phyloP scores from a whole-genome alignment of 2,888 invertebrate species.

The Cylloceria caligata region DNA sequence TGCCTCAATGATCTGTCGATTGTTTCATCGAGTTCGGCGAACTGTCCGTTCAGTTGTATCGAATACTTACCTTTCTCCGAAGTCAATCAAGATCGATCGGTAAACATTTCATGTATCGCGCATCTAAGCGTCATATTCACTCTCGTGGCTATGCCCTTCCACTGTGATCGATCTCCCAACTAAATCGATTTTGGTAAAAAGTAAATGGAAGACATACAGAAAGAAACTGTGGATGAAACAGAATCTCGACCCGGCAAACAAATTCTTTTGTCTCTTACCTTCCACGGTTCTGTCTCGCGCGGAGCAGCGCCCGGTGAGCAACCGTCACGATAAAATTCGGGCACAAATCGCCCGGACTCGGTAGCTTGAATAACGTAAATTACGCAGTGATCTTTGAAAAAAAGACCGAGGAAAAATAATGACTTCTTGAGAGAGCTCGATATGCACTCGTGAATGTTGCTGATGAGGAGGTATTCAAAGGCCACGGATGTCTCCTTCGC shows the following conservation, averaged over 20 bases:
- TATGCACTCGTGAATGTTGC: conserved; percentile 42
- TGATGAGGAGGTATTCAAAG: conserved; percentile 58
- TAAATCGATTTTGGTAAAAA: conserved; percentile 30
- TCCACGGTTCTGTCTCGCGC: conserved; percentile 8
- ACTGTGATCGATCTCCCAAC: neutral
- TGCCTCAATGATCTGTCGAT: neutral
- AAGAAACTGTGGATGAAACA: neutral
- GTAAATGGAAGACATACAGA: neutral
- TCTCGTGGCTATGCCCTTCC: neutral
- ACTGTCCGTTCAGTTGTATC: neutral
- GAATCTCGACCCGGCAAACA: conserved; percentile 27
- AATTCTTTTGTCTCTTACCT: neutral
- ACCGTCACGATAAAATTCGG: neutral
- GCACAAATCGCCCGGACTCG: neutral
- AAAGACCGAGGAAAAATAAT: conserved; percentile 8
- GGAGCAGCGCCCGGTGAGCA: neutral
- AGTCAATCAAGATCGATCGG: neutral
- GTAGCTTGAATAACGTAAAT: conserved; percentile 45
- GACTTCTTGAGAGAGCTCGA: neutral
- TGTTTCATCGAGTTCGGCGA: neutral
- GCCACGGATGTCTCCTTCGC: neutral
- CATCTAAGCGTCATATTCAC: too few relatives aligned
- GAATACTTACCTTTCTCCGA: neutral
- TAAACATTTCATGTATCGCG: too few relatives aligned
- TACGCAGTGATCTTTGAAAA: conserved; percentile 3